phyloP scores from a whole-genome alignment of 92 coral and sea anemone genomes.

The Diadumene lineata region DNA sequence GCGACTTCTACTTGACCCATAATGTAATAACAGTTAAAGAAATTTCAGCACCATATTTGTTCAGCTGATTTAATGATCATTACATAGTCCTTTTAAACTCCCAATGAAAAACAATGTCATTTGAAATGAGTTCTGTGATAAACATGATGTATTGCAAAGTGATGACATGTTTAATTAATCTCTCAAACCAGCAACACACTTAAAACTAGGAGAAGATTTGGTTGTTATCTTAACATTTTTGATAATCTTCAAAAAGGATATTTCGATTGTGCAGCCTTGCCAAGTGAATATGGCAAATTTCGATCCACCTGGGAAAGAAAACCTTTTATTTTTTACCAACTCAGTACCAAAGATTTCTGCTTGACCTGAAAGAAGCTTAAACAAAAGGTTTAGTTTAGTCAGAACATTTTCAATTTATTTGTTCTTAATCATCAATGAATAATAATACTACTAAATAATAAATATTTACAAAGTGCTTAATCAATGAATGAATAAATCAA shows the following conservation, averaged over 20 bases:
- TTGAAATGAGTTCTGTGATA: neutral
- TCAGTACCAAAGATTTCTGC: slow-evolving; percentile 99
- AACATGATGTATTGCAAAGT: no score
- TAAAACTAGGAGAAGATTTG: no score
- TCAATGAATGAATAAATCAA: no score
- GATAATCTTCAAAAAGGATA: slow-evolving; percentile 96
- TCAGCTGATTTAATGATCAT: no score
- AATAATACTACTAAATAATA: no score
- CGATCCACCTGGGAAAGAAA: slow-evolving; percentile 82
- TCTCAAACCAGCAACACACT: no score
- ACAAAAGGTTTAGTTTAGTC: neutral
- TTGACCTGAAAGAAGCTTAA: slow-evolving; percentile 81
- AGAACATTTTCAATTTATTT: neutral
- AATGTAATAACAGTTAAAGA: slow-evolving; percentile 64
- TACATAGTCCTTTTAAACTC: neutral
- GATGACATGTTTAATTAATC: no score
- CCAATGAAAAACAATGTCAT: neutral
- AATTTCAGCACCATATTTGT: neutral
- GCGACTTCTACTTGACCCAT: slow-evolving; percentile 89
- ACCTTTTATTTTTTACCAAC: slow-evolving; percentile 82
- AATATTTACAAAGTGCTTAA: no score
- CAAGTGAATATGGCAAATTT: slow-evolving; percentile 94
- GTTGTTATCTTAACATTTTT: no score
- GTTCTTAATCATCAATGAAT: no score
- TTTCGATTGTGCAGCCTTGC: slow-evolving; percentile 95